Base-by-base conservation (phyloP, 2,797 vertebrate genomes). In the Halcyon badia region DNA sequence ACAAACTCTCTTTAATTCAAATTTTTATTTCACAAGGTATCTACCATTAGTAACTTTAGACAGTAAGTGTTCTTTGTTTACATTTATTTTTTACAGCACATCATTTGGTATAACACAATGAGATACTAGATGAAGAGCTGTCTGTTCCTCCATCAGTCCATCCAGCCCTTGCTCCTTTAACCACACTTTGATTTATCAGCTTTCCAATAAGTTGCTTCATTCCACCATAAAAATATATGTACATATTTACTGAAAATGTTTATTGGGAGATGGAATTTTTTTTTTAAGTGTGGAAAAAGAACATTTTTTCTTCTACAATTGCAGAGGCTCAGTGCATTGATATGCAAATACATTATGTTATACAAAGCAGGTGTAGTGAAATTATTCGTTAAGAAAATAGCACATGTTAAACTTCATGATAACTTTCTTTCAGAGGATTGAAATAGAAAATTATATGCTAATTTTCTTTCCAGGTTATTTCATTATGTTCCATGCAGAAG, bases 381-480 rank as follows among this genome's bases (percentile, higher is more conserved):
- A 87, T 92, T 80, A 73, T 84, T 90, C 2, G 0, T 70, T 87
- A 94, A 85, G 20, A 31, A 95, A 92, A 65, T 58, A 92, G 13
- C 14, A 81, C 9, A 25, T 19, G 30, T 82, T 94, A 72, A 92
- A 79, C 21, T 80, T 89, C 14, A 3, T 73, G 20, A 87, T 83
- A 92, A 62, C 25, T 91, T 89, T 85, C 30, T 84, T 95, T 91
- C 82, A 71, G 52, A 49, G 25, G 28, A 66, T 7, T 56, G 60
- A 95, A 94, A 91, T 41, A 68, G 58, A 80, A 92, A 97, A 94
- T 71, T 1, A 52, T 83, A 92, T 70, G 39, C 17, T 87, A 80
- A 83, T 91, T 87, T 89, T 83, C 69, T 64, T 87, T 85, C 46
- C 12, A 85, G 77, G 51, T 69, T 92, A 69, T 76, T 94, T 89